Base-by-base conservation (phyloP, 1,140 invertebrate species). In the Macrosteles quadrilineatus region DNA sequence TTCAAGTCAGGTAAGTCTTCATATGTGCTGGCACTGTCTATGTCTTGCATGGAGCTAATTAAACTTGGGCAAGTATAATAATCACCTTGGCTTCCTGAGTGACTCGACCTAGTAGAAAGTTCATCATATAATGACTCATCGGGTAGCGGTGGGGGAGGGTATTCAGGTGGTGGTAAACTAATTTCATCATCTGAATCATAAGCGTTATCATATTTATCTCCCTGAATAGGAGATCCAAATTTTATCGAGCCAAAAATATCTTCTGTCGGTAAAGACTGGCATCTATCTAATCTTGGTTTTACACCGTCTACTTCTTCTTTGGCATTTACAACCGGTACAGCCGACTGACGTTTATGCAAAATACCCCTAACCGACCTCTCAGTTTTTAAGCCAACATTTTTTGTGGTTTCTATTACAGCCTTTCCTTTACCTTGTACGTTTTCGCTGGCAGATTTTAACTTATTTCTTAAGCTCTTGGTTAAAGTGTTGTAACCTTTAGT, bases 101-200 rank as follows among this genome's bases (percentile, higher is more conserved):
- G 74, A 27, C 79, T 79, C 21, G 81, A 84, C 21, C 76, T 74
- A 2, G 82, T 83, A 14, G 84, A 81, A 27, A 86, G 75, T 62
- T 85, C 83, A 76, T 87, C 85, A 72, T 87, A 87, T 66, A 85
- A 80, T 27, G 81, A 81, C 73, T 86, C 85, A 62, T 85, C 83
- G 32, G 85, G 84, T 75, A 85, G 77, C 40, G 85, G 85, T 25
- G 86, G 85, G 32, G 86, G 86, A 23, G 86, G 86, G 76, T 85
- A 86, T 31, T 81, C 76, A 11, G 85, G 83, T 12, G 85, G 85
- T 25, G 83, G 84, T 69, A 82, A 80, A 72, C 79, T 81, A 62
- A 80, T 77, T 25, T 77, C 74, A 43, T 73, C 71, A 32, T 80
- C 77, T 67, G 47, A 82, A 59, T 72, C 59, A 69, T 36, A 71